Conservation (phyloP, 1,140 invertebrate genomes). For the Neodiprion fabricii region DNA sequence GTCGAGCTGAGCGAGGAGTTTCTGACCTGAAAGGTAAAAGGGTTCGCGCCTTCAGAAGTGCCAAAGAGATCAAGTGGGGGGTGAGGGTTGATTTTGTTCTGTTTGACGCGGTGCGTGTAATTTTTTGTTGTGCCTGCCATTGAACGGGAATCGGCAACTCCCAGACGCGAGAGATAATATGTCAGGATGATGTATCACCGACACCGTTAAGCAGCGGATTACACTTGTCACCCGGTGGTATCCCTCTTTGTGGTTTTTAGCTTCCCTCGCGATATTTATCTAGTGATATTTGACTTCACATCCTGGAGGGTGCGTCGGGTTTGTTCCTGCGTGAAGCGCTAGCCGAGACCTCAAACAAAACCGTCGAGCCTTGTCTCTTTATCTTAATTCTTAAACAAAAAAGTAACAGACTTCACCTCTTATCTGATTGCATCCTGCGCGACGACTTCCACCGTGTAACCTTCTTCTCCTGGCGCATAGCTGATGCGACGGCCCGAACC, state of each 20-base stretch:
- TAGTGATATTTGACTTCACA: constrained; percentile 28
- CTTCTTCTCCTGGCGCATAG: no score
- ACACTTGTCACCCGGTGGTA: constrained; percentile 16
- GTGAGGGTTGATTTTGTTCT: no score
- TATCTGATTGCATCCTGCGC: no score
- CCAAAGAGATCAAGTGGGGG: neutral
- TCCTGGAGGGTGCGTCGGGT: constrained; percentile 13
- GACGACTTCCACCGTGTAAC: no score
- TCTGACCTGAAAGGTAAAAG: no score
- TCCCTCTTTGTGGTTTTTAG: constrained; percentile 4
- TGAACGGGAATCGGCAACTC: neutral
- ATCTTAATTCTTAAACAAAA: constrained; percentile 20
- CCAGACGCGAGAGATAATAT: neutral
- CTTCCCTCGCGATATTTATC: constrained; percentile 12
- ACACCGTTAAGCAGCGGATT: neutral
- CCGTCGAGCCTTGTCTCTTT: neutral
- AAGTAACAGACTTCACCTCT: neutral
- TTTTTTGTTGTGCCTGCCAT: neutral
- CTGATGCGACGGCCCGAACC: no score
- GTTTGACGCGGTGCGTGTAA: neutral
- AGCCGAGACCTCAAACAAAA: constrained; percentile 16
- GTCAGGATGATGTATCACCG: neutral
- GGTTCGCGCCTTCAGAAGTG: no score
- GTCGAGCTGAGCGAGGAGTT: no score
- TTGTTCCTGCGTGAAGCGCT: constrained; percentile 22